Evolutionary conservation across 2,113 vertebrate genomes (phyloP).

Genomic region (Lampris incognitus): DNA sequence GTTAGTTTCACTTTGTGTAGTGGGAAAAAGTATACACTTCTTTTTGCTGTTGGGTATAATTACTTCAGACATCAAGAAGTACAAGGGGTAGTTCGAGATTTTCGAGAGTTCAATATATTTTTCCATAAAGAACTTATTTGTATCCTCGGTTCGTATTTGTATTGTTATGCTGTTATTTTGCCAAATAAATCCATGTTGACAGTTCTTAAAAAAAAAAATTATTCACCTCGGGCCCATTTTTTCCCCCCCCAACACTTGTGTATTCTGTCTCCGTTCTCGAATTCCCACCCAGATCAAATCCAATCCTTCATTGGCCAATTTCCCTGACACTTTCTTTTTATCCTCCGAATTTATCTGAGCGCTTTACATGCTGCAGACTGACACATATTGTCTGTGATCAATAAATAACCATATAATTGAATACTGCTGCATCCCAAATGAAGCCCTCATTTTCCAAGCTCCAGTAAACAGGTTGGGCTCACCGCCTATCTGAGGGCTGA

Average conservation of each 20-base stretch:
- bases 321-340: constrained; percentile 77
- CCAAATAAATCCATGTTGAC: constrained; percentile 65
- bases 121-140: not conserved
- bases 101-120: not conserved
- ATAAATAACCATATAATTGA: constrained; percentile 84
- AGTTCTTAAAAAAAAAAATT: constrained; percentile 71
- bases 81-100: not conserved
- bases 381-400: constrained; percentile 81
- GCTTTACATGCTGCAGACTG: constrained; percentile 73
- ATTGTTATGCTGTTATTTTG: constrained; percentile 35
- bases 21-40: not conserved
- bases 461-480: constrained; percentile 78
- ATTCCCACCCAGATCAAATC: constrained; percentile 78
- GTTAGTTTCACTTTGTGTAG: too few species aligned
- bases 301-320: constrained; percentile 81
- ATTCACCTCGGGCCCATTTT: constrained; percentile 62
- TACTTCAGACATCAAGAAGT: constrained; percentile 14
- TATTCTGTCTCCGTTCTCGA: constrained; percentile 74
- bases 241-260: constrained; percentile 47
- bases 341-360: constrained; percentile 69
- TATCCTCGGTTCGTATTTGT: constrained; percentile 34
- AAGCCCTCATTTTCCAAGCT: constrained; percentile 83
- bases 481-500: constrained; percentile 78
- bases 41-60: not conserved
- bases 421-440: constrained; percentile 81